Base-by-base conservation (phyloP, 2,888 invertebrate genomes). In the Drosophila lacicola region DNA sequence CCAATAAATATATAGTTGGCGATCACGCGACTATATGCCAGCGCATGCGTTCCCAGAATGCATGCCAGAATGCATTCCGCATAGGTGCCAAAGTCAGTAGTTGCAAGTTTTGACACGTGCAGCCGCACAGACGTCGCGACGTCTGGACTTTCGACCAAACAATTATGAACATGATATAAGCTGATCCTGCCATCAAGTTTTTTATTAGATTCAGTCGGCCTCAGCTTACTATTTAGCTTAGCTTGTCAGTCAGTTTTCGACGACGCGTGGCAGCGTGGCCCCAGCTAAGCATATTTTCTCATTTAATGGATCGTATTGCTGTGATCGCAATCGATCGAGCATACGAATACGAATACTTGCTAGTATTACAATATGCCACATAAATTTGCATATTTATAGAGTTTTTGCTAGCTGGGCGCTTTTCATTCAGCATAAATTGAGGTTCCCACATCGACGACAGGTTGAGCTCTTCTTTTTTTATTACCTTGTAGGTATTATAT, bases 231-330 rank as follows among this genome's bases (percentile, higher is more conserved):
- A 47, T 46, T 49, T 50, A 36, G 36, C 58, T 70, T 50, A 29
- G 63, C 68, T 72, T 66, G 63, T 63, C 68, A 62, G 29, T 8
- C 29, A 8, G 29, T 8, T 29, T 50, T 54, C 9, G 56, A 42
- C 60, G 88, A 46, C 82, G 82, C 82, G 82, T 82, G 82, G 82
- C 88, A 74, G 33, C 33, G 21, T 17, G 17, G 70, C 56, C 55
- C 29, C 46, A 70, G 61, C 68, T 66, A n/a, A 66, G 66, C 70
- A 14, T 61, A 14, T 61, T 60, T 49, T 44, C 33, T 25, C 21
- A 6, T 44, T 37, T 46, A n/a, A 33, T 47, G 34, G 25, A 51
- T 63, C 47, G 25, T 36, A 53, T 64, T 61, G 41, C 36, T 21
- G 37, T 37, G 29, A n/a, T 17, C 34, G 47, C 19, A 54, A 54